Conservation (phyloP, 2,888 invertebrate species). For the Micoletzkya japonica region DNA sequence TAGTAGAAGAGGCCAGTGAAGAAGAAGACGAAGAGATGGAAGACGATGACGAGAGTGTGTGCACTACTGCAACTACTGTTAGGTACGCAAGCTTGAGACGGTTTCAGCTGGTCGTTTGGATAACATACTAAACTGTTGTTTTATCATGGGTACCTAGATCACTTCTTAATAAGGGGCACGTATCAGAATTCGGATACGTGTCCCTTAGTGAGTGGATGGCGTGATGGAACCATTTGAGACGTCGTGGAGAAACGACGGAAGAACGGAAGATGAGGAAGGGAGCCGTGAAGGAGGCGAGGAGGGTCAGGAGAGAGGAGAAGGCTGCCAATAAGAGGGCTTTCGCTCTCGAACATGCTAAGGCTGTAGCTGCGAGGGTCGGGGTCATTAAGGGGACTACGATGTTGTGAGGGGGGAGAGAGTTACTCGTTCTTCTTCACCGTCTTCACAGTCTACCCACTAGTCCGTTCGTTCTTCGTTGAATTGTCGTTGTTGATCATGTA, state of each 20-base stretch:
- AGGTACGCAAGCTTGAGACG: conserved; percentile 26
- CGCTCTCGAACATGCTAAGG: conserved; percentile 43
- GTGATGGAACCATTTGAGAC: conserved; percentile 65
- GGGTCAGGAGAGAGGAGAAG: conserved; percentile 45
- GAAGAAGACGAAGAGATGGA: conserved; percentile 35
- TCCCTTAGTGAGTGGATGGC: no score
- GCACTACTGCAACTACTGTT: conserved; percentile 34
- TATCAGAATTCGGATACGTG: no score
- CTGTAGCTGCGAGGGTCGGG: conserved; percentile 34
- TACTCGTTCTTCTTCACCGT: not conserved
- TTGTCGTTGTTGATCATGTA: no score
- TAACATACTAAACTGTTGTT: not conserved
- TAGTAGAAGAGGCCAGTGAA: conserved; percentile 31
- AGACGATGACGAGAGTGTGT: conserved; percentile 28
- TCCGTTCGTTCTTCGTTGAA: no score
- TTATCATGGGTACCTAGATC: not conserved
- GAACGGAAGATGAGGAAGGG: conserved; percentile 81
- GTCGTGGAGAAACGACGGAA: conserved; percentile 79
- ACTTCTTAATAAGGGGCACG: no score
- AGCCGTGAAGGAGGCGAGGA: conserved; percentile 78
- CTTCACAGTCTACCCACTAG: no score
- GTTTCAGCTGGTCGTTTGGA: not conserved
- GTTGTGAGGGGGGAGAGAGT: not conserved
- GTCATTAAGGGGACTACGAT: conserved; percentile 36
- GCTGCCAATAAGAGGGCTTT: conserved; percentile 43